Evolutionary conservation across 2,797 vertebrate genomes (phyloP), one percentile per base, ranked within the genome.

Genomic region (Geotrypetes seraphini): DNA sequence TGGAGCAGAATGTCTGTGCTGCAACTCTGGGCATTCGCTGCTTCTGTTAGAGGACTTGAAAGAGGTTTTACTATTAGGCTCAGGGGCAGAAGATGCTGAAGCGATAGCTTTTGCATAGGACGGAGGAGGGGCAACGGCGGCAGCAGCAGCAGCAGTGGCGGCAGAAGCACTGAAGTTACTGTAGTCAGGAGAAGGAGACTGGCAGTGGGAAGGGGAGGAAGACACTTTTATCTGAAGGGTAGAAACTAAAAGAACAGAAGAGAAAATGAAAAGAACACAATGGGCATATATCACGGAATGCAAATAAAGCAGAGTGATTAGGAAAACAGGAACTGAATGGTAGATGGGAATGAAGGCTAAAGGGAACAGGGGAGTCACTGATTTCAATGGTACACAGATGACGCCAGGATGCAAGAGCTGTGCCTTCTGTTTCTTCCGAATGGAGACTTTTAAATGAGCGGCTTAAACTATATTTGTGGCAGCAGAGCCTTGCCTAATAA

Each of bases 201-300:
- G 83, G 54, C 73, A 68, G 65, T 85, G 83, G 68, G 60, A 74
- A 43, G 61, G 66, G 39, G 76, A 73, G 52, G 76, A 78, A 64
- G 77, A 83, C 46, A 81, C 36, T 79, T 88, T 88, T 77, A 86
- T 83, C 67, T 86, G 88, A 76, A 83, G 79, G 58, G 84, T 84
- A 69, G 87, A 86, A 79, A 87, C 83, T 81, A 87, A 81, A 86
- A 70, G 69, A 79, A 81, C 45, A 75, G 57, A 66, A 56, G 61
- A 69, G 39, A 53, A 35, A 53, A 53, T 47, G 47, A 66, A 60
- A 72, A 59, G 50, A 60, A 33, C 53, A 57, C 56, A 47, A 57
- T 27, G 57, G 60, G 38, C 52, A 59, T 0, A 3, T 8, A 16
- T 47, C 33, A 57, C 63, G 52, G 57, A 66, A 43, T 0, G 3